Base-by-base conservation (phyloP, 1,140 invertebrate species). In the Ridgeia piscesae region DNA sequence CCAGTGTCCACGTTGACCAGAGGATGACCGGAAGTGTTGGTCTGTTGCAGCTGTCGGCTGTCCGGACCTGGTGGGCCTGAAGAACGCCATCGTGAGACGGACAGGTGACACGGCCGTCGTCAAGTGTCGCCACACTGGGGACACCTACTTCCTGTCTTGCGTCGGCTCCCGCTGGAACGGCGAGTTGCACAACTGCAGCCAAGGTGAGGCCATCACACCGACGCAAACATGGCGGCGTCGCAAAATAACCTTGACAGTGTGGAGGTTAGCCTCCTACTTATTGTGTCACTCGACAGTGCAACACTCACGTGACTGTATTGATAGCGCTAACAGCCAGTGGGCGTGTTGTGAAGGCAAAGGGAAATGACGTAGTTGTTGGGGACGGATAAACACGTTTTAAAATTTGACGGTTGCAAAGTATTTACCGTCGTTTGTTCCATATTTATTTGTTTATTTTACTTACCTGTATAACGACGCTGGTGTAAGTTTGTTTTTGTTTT, bases 91-190 rank as follows among this genome's bases (percentile, higher is more conserved):
- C 88, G 88, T 92, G 2, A 35, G 34, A 35, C 91, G 91, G 31
- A 91, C 92, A n/a, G 92, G 91, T 1, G 50, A 92, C n/a, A 92
- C 58, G 91, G 89, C 92, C 2, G 89, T 91, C 34, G 89, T 93
- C 34, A 92, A 58, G 35, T 93, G 92, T 90, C 92, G 92, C 91
- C 89, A 88, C 27, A 92, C 92, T 21, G 92, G 91, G 21, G 92
- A 93, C 35, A 93, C 92, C n/a, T 93, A 88, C 58, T 93, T 93
- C 34, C 48, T 93, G 58, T 92, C 92, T n/a, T 93, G 92, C 88
- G 58, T 35, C 89, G 92, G 89, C 6, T 35, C n/a, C 21, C 50
- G 58, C 14, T 93, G 92, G 92, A 92, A 50, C 8, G 92, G 92
- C 34, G 91, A 92, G 42, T 17, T 90, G 1, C 88, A 90, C 17